Base-by-base conservation (phyloP, 1,140 invertebrate genomes). In the Andricus grossulariae region DNA sequence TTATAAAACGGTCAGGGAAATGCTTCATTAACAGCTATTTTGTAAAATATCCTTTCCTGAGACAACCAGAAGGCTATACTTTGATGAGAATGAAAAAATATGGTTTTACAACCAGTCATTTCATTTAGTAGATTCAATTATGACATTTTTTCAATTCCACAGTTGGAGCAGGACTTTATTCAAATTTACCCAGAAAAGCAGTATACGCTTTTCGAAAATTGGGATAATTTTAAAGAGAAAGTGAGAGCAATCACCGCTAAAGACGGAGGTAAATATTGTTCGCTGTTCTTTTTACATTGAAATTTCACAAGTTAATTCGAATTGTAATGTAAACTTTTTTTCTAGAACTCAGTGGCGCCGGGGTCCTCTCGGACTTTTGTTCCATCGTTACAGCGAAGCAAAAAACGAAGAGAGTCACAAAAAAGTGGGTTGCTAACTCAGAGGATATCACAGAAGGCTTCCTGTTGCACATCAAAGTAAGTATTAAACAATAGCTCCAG, bases 11-110 rank as follows among this genome's bases (percentile, higher is more conserved):
- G 6, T 39, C 51, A 16, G 72, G 72, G 11, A 55, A 73, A 19
- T 73, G 51, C n/a, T 52, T 55, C 32, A 39, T 73, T 16, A 18
- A 73, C 16, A 55, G 25, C 4, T 73, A 73, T 18, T 18, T 73
- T 3, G 32, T 25, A 2, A 19, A 52, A 49, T 73, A 55, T 18
- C 72, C 72, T 1, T 73, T 73, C 18, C 15, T 73, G 10, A 5
- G 25, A n/a, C 52, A 73, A 49, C 52, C 25, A 3, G 6, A 54
- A 7, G 72, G 72, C 3, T 2, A 2, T 25, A 12, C 25, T n/a
- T 6, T 54, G n/a, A 16, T 18, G 52, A 16, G 18, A 18, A 54
- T 1, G 7, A 4, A 4, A 8, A 0, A 39, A 39, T 39, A 39
- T 39, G 7, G 0, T 5, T 39, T 19, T 18, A 12, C 18, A 3